phyloP scores from a whole-genome alignment of 2,113 vertebrate genomes.

The Shinisaurus crocodilurus region DNA sequence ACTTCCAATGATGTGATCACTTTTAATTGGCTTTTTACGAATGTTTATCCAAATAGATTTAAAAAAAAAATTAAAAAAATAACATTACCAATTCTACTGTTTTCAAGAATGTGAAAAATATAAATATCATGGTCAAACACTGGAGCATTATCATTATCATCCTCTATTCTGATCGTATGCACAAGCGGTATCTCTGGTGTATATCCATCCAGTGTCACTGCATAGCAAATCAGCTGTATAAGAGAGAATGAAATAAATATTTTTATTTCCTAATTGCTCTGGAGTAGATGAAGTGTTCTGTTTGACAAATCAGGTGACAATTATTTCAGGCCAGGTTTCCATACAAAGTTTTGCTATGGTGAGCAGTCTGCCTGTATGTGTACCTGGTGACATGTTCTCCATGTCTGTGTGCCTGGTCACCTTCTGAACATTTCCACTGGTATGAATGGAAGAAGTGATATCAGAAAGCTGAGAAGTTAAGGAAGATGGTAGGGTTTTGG shows the following conservation, averaged over 20 bases:
- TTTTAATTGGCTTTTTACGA: neutral
- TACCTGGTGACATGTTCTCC: neutral
- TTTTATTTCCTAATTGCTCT: conserved; percentile 7
- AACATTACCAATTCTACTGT: conserved; percentile 76
- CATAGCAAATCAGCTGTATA: conserved; percentile 79
- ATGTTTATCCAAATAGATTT: neutral
- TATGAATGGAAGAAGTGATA: neutral
- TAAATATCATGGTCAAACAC: conserved; percentile 72
- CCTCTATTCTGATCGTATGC: conserved; percentile 79
- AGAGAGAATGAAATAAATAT: conserved; percentile 11
- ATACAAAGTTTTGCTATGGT: neutral
- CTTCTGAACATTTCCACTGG: neutral
- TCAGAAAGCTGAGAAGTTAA: neutral
- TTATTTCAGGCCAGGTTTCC: neutral
- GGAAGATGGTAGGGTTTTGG: neutral
- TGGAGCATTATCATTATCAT: conserved; percentile 90
- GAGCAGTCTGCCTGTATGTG: neutral
- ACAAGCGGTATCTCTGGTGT: conserved; percentile 76
- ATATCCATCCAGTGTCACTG: conserved; percentile 59
- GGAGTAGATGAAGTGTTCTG: neutral
- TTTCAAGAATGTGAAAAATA: conserved; percentile 78
- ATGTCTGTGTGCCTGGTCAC: neutral
- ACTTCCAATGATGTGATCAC: neutral
- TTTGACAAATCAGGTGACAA: neutral
- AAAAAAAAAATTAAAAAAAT: neutral